A percentile compares a stretch with the other conserved stretches of the same genome.
Conservation (phyloP, 2,888 invertebrate genomes). For the Lumbricus terrestris region DNA sequence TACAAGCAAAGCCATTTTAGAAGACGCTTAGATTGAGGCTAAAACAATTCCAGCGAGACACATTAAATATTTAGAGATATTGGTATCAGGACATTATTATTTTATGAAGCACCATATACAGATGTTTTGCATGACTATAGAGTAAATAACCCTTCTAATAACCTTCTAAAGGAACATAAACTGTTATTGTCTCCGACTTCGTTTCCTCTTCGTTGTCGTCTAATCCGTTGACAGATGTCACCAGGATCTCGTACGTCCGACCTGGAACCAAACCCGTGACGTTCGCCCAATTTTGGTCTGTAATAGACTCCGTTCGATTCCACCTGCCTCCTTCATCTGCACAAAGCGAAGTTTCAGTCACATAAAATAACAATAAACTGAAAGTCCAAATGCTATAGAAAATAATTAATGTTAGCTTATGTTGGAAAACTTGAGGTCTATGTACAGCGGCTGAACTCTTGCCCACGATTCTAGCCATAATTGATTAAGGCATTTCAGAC, state of each 20-base stretch:
- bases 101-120: neutral
- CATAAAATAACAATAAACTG: neutral
- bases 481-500: too few species aligned
- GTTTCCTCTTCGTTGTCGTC: constrained; percentile 28
- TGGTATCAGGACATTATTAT: neutral
- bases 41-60: too few species aligned
- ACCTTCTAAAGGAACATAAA: neutral
- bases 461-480: neutral
- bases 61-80: too few species aligned
- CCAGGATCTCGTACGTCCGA: constrained; percentile 79
- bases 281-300: constrained; percentile 62
- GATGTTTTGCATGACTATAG: too few species aligned
- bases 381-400: neutral
- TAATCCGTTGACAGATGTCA: constrained; percentile 83
- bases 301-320: constrained; percentile 64
- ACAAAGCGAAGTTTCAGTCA: neutral
- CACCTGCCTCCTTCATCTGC: constrained; percentile 69
- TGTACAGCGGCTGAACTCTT: neutral
- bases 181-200: neutral
- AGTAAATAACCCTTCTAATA: neutral
- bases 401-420: neutral
- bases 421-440: too few species aligned
- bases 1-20: too few species aligned
- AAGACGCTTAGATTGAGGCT: too few species aligned
- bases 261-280: constrained; percentile 78